Evolutionary conservation across 2,113 vertebrate species (phyloP).

Genomic region (Pangasianodon gigas): DNA sequence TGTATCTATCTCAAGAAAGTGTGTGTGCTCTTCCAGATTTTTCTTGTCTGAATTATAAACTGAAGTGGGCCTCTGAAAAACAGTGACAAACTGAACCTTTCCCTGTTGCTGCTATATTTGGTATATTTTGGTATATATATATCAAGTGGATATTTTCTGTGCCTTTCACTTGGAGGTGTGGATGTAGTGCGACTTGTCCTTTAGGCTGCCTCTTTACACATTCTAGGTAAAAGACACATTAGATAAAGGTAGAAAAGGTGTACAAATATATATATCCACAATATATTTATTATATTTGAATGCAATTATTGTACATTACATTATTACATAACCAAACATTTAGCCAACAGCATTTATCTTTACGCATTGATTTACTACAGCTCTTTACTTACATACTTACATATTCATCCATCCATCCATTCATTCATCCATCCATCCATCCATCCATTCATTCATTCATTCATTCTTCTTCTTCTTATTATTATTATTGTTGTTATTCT

Average conservation of each 20-base stretch:
- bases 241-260: no score
- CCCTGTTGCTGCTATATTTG: no score
- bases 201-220: background rate
- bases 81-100: background rate
- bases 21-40: background rate
- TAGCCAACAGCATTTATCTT: background rate
- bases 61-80: background rate
- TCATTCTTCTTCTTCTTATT: no score
- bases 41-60: background rate
- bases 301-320: background rate
- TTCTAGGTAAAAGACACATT: background rate
- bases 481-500: no score
- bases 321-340: constrained; percentile 31
- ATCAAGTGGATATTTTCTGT: no score
- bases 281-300: background rate
- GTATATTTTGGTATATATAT: no score
- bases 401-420: no score
- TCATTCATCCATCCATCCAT: no score
- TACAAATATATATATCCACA: background rate
- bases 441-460: no score
- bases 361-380: background rate
- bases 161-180: no score
- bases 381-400: no score
- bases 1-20: background rate
- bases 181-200: no score